A percentile compares a stretch with the other conserved stretches of the same genome.
Evolutionary conservation across 2,888 invertebrate genomes (phyloP).

Genomic region (Caenorhabditis sinica): DNA sequence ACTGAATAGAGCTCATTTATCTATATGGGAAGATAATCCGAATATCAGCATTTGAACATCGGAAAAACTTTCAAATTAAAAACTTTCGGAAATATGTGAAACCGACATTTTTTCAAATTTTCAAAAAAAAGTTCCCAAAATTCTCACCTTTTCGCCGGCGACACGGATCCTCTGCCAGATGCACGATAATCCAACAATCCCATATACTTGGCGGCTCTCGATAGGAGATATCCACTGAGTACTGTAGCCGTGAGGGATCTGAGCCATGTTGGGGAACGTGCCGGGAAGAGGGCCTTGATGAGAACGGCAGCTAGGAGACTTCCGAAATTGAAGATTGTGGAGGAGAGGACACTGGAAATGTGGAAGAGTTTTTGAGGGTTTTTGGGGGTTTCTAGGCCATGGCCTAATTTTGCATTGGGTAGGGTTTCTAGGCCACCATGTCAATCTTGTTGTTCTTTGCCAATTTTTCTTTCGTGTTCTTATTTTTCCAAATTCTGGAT

Average conservation of each 20-base stretch:
- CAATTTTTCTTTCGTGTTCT: too few relatives aligned
- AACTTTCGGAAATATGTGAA: too few relatives aligned
- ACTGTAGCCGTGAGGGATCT: constrained; percentile 89
- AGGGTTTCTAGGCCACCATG: too few relatives aligned
- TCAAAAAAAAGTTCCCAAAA: neutral
- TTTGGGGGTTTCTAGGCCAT: neutral
- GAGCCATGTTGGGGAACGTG: constrained; percentile 85
- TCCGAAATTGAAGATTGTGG: constrained; percentile 92
- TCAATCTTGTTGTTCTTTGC: too few relatives aligned
- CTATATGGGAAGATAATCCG: too few relatives aligned
- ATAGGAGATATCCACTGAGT: constrained; percentile 88
- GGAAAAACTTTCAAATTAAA: too few relatives aligned
- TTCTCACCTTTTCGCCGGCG: constrained; percentile 64
- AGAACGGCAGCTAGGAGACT: constrained; percentile 94
- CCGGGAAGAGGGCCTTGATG: constrained; percentile 89
- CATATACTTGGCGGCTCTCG: constrained; percentile 88
- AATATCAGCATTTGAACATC: too few relatives aligned
- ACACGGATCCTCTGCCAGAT: constrained; percentile 61
- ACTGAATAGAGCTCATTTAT: too few relatives aligned
- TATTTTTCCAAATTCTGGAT: neutral
- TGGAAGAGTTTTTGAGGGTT: neutral
- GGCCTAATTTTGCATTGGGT: too few relatives aligned
- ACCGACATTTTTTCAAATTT: neutral
- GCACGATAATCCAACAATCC: constrained; percentile 86
- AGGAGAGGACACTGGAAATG: constrained; percentile 84